Base-by-base conservation (phyloP, 2,888 invertebrate species). In the Patella ulyssiponensis region DNA sequence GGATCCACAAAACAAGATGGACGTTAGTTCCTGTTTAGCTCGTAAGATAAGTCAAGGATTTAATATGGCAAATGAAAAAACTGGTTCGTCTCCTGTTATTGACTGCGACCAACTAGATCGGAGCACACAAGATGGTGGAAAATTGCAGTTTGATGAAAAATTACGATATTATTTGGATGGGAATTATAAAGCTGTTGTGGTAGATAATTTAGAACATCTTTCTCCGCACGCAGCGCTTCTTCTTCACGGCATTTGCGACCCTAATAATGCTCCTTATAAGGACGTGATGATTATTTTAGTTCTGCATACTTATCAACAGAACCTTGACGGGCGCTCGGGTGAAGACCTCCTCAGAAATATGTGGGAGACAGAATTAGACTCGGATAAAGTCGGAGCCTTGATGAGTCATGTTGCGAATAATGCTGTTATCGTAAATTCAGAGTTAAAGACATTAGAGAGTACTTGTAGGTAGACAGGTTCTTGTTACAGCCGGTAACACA, bases 201-300 rank as follows among this genome's bases (percentile, higher is more conserved):
- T 90, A 17, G 85, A 86, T 53, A 85, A 88, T 78, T 74, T 90
- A 56, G 88, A 90, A 54, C 74, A 69, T 9, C 74, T 89, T 12
- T 80, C 84, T 0, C 87, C 86, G 1, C 74, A 83, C 27, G 86
- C 87, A 17, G 86, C 87, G 0, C 83, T 90, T 69, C 79, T 90
- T 27, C 82, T 90, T 1, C 90, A 90, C 80, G 87, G 86, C 2
- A 89, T 85, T 80, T 90, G 90, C 79, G 90, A 90, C 79, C 87
- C 87, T 27, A 89, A 88, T 76, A 87, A 89, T 79, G 90, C 90
- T 20, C 90, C 89, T 2, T 88, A 83, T 77, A 89, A 89, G 79
- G 80, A 88, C 44, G 87, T 85, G 3, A 80, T 86, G 56, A 83
- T 89, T 4, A 78, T 89, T 7, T 80, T 89, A 69, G 83, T 85